Percentiles rank a stretch among this genome's conserved stretches.
phyloP scores from a whole-genome alignment of 2,888 invertebrate genomes.

The Stenodera caucasica region DNA sequence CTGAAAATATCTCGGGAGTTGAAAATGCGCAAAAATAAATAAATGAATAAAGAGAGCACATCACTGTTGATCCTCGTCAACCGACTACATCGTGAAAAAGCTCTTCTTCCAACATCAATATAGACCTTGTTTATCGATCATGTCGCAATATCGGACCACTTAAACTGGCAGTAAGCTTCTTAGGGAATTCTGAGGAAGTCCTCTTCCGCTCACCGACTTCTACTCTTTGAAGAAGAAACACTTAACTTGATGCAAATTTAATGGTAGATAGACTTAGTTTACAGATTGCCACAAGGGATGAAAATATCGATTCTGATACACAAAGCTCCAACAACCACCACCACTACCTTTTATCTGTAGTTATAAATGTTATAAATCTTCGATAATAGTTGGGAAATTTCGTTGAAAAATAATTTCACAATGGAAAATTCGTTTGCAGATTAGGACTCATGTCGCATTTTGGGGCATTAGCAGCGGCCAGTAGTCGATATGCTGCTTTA shows the following conservation, averaged over 20 bases:
- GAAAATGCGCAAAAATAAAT: no score
- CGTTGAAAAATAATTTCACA: no score
- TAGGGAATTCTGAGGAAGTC: conserved; percentile 53
- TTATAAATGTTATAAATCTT: no score
- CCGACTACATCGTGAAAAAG: not conserved
- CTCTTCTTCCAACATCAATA: conserved; percentile 9
- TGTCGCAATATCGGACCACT: conserved; percentile 55
- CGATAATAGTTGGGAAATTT: no score
- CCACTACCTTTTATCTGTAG: no score
- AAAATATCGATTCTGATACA: conserved; percentile 32
- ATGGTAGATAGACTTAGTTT: conserved; percentile 52
- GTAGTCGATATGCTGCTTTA: conserved; percentile 66
- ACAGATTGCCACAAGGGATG: conserved; percentile 41
- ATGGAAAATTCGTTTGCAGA: conserved; percentile 58
- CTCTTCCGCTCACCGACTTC: conserved; percentile 48
- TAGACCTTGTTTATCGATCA: conserved; percentile 52
- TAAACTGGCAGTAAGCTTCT: conserved; percentile 55
- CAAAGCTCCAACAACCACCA: conserved; percentile 20
- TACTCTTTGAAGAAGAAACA: conserved; percentile 51
- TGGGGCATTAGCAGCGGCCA: conserved; percentile 71
- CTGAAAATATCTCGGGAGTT: no score
- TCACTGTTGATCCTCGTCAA: not conserved
- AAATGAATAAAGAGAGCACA: no score
- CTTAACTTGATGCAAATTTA: conserved; percentile 59
- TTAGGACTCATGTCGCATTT: conserved; percentile 81